phyloP scores from a whole-genome alignment of 2,888 invertebrate genomes.

The Euplagia quadripunctaria region DNA sequence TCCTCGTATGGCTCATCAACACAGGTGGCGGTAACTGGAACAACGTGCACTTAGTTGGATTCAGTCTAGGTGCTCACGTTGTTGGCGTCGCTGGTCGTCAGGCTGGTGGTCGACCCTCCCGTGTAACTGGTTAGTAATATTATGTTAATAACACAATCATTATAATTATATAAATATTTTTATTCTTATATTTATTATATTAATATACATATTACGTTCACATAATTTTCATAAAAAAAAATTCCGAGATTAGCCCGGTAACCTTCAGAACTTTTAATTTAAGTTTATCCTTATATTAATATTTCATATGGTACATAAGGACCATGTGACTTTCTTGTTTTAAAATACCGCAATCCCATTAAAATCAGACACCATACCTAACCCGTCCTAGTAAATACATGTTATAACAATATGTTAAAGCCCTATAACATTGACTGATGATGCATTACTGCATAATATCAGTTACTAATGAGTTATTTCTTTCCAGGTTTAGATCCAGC shows the following conservation, averaged over 20 bases:
- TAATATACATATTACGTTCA: no score
- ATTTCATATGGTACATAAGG: no score
- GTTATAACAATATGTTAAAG: neutral
- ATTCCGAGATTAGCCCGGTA: no score
- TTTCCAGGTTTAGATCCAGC: conserved; percentile 71
- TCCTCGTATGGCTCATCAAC: conserved; percentile 69
- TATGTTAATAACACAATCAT: neutral
- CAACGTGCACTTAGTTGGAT: conserved; percentile 75
- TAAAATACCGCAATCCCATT: no score
- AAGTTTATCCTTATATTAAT: no score
- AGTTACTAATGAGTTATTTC: neutral
- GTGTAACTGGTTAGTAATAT: conserved; percentile 69
- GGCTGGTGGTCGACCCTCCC: conserved; percentile 57
- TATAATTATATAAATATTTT: no score
- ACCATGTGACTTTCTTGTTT: no score
- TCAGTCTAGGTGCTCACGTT: conserved; percentile 79
- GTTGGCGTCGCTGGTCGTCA: conserved; percentile 73
- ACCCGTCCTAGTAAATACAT: neutral
- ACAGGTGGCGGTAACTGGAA: conserved; percentile 72
- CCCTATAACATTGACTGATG: neutral
- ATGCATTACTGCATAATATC: neutral
- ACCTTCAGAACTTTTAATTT: no score
- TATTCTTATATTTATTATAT: no score
- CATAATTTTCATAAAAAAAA: no score
- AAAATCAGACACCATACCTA: no score